phyloP scores from a whole-genome alignment of 2,888 invertebrate genomes.

The Zonitis immaculata region DNA sequence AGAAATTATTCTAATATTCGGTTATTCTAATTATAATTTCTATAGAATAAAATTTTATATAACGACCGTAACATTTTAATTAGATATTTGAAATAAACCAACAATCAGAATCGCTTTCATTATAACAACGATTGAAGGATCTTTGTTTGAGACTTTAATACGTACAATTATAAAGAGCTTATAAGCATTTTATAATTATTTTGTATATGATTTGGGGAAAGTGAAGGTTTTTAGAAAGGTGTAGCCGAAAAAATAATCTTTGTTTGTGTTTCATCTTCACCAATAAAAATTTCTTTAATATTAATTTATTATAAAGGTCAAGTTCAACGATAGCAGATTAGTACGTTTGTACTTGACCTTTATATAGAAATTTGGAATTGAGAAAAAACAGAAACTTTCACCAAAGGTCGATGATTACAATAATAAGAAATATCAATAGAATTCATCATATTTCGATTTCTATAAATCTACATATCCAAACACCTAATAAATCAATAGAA shows the following conservation, averaged over 20 bases:
- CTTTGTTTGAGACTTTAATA: neutral
- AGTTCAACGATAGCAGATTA: constrained; percentile 3
- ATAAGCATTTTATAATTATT: no score
- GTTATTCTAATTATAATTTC: neutral
- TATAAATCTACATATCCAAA: neutral
- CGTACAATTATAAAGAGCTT: neutral
- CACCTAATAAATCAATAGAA: neutral
- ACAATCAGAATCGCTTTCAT: neutral
- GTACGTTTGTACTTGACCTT: constrained; percentile 19
- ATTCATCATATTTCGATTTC: constrained; percentile 7
- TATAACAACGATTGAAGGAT: no score
- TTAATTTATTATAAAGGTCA: constrained; percentile 6
- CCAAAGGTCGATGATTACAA: constrained; percentile 17
- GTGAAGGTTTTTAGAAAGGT: constrained; percentile 2
- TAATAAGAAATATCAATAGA: constrained; percentile 3
- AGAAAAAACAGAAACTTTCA: constrained; percentile 14
- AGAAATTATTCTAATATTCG: neutral
- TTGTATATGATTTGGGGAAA: neutral
- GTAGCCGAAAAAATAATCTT: neutral
- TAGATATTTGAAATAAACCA: neutral
- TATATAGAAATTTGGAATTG: no score
- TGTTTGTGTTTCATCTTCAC: neutral
- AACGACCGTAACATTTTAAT: neutral
- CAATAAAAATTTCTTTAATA: neutral
- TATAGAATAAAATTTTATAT: neutral